Evolutionary conservation across 2,888 invertebrate species (phyloP), one percentile per base, ranked within the genome.

Genomic region (Malthinus flaveolus): DNA sequence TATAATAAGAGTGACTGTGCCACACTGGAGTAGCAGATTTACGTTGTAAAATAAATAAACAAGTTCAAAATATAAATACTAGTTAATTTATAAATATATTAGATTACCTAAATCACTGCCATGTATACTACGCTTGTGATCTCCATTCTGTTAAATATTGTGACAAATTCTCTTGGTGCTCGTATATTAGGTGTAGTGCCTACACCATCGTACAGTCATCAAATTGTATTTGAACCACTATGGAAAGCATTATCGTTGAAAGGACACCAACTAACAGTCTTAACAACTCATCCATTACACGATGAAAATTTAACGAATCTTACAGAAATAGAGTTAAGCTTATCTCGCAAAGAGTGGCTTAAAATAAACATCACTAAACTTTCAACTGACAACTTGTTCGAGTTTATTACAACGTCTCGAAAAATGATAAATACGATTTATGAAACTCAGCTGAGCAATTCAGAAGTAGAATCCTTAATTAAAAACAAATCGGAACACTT

Each of bases 161-260:
- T 23, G 23, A 23, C 23, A 23, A 23, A 23, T 23, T 23, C 23
- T 23, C 23, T 3, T 9, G 15, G 65, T 56, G 77, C 78, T 1
- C 72, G 73, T 64, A 82, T 83, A 47, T 66, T 83, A 37, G 78
- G 73, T 0, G 66, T 81, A 0, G 71, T 79, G 32, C 71, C 79
- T 10, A 72, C 76, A 3, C 77, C 82, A 2, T 78, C 80, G 1
- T 75, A 76, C 57, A 82, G 82, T 61, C 82, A 83, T 60, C 82
- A 82, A 67, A 68, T 78, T 0, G 75, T 79, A 1, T 81, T 73
- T 71, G 73, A 76, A 32, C 74, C 77, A 5, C 67, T 83, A 11
- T 77, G 79, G 66, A 67, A 73, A n/a, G 79, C 77, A 33, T 66
- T 84, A 36, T 75, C 77, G 0, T 67, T 71, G 49, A 71, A 76